Conservation (phyloP, 2,888 invertebrate genomes). For the Liposcelis brunnea region DNA sequence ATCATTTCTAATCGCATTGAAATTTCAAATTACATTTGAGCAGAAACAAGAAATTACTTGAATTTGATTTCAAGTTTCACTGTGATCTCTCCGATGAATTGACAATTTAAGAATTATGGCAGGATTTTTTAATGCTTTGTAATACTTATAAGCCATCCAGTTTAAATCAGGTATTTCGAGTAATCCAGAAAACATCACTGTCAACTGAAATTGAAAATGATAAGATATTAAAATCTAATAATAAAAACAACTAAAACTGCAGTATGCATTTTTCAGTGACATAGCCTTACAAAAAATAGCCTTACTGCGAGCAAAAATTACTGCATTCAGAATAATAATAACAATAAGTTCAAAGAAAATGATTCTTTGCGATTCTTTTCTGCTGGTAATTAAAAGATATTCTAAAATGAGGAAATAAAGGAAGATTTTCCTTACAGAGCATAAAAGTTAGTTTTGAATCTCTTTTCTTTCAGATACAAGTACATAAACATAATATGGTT, state of each 20-base stretch:
- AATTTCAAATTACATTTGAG: too few species aligned
- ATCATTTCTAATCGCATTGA: too few species aligned
- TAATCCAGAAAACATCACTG: background rate
- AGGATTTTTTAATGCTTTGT: too few species aligned
- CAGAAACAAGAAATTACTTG: too few species aligned
- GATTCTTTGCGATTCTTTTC: too few species aligned
- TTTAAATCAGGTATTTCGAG: background rate
- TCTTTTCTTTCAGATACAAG: conserved; percentile 24
- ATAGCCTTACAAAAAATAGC: background rate
- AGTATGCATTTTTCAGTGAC: background rate
- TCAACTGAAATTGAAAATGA: background rate
- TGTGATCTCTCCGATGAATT: too few species aligned
- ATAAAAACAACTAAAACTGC: background rate
- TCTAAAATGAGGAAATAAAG: too few species aligned
- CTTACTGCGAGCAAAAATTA: conserved; percentile 1
- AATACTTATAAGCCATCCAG: background rate
- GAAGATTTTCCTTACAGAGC: too few species aligned
- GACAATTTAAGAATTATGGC: too few species aligned
- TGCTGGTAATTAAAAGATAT: too few species aligned
- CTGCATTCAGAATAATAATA: conserved; percentile 1
- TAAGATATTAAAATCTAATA: background rate
- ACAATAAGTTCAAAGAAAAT: background rate
- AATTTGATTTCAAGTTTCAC: too few species aligned
- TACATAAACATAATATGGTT: conserved; percentile 39
- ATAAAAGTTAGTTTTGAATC: too few species aligned